phyloP scores from a whole-genome alignment of 2,113 vertebrate genomes.

The Artemisiospiza belli region DNA sequence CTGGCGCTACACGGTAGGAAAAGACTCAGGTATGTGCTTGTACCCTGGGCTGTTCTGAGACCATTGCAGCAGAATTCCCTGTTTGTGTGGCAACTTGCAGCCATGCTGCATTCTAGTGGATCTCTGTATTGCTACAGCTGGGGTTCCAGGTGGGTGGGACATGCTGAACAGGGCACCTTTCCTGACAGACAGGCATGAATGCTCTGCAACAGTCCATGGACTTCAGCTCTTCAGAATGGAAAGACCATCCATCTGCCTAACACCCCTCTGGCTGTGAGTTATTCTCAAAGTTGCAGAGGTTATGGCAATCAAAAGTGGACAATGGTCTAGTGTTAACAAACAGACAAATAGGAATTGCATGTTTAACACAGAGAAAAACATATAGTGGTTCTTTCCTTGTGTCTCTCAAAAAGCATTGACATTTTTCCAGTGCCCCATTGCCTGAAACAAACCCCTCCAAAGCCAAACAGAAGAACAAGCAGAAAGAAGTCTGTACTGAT shows the following conservation, averaged over 20 bases:
- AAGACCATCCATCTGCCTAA: rapidly evolving
- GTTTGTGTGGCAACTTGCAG: not conserved
- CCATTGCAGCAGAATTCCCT: not conserved
- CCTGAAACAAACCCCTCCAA: not conserved
- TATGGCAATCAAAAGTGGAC: not conserved
- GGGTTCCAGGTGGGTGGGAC: not conserved
- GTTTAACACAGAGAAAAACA: not conserved
- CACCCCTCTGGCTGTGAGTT: not conserved
- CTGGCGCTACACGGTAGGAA: not conserved
- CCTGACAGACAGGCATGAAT: not conserved
- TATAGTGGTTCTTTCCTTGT: not conserved
- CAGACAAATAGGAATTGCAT: not conserved
- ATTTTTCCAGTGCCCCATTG: not conserved
- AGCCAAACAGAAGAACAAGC: not conserved
- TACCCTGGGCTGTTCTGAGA: not conserved
- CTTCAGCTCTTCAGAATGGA: not conserved
- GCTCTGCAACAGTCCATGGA: not conserved
- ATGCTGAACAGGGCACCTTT: not conserved
- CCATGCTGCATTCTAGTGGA: not conserved
- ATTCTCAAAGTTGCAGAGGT: not conserved
- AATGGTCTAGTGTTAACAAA: not conserved
- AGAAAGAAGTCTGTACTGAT: not conserved
- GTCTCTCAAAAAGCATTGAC: not conserved
- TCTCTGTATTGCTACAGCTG: not conserved
- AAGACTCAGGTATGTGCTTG: not conserved